A percentile compares a stretch with the other conserved stretches of the same genome.
These are phyloP conservation scores for Pseudolycoriella hygida DNA, from an alignment of 2,888 invertebrate genomes.

Conservation along the genomic window DNA sequence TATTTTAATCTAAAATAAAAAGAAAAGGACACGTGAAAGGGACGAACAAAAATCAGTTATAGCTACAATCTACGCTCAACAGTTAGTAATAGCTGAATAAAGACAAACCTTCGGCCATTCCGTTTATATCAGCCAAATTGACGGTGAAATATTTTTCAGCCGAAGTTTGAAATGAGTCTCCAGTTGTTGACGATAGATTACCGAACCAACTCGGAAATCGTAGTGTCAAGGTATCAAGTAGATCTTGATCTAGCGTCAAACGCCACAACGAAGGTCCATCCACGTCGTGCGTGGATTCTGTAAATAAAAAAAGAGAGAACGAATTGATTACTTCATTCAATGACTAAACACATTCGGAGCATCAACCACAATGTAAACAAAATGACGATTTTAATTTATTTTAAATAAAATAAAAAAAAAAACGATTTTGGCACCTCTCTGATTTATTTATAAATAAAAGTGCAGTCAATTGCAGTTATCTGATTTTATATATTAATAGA, in stretches of 20 bases:
- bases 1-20: no score
- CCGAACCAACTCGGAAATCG: constrained; percentile 92
- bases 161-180: constrained; percentile 19
- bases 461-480: not conserved
- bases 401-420: no score
- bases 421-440: no score
- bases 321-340: not conserved
- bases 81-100: no score
- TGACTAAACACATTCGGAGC: no score
- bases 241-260: constrained; percentile 81
- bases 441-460: no score
- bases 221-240: constrained; percentile 78
- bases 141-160: constrained; percentile 15
- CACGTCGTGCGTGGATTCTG: constrained; percentile 61
- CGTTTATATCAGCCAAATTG: constrained; percentile 26
- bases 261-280: constrained; percentile 73
- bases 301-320: constrained; percentile 18
- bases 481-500: not conserved
- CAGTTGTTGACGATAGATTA: constrained; percentile 26
- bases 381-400: not conserved
- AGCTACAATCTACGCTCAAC: no score
- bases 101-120: constrained; percentile 27
- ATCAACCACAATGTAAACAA: not conserved
- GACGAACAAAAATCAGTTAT: no score
- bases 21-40: no score